These are phyloP conservation scores for Lamprologus speciosus DNA, from an alignment of 2,113 vertebrate species.

Conservation along the genomic window DNA sequence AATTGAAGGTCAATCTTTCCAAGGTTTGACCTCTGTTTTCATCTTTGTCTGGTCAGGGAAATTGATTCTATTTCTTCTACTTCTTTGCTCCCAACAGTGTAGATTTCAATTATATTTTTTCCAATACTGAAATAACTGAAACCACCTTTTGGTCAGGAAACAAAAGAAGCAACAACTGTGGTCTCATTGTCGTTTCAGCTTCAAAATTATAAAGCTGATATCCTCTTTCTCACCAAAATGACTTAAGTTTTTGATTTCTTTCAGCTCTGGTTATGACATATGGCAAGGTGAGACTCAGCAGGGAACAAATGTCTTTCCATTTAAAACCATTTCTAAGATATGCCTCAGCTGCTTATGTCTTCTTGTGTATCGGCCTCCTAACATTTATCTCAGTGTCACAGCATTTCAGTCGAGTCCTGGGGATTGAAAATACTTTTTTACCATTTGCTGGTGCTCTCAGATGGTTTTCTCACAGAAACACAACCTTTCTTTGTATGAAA, in stretches of 20 bases:
- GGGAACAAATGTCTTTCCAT: slow-evolving; percentile 28
- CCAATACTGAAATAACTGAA: background rate
- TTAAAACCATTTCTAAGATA: slow-evolving; percentile 28
- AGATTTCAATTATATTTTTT: background rate
- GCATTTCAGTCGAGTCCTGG: slow-evolving; percentile 25
- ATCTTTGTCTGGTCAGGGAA: background rate
- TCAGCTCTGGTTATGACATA: background rate
- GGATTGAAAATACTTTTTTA: slow-evolving; percentile 33
- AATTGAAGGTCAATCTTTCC: background rate
- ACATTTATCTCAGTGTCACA: slow-evolving; percentile 36
- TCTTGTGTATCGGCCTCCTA: background rate
- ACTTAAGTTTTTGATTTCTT: slow-evolving; percentile 11
- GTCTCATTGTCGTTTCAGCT: background rate
- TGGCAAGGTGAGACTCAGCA: background rate
- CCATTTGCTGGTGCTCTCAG: slow-evolving; percentile 8
- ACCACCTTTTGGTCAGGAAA: background rate
- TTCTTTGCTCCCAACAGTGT: background rate
- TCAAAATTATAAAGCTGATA: background rate
- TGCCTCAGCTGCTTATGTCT: slow-evolving; percentile 4
- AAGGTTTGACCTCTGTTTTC: background rate
- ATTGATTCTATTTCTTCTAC: background rate
- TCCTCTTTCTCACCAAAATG: background rate
- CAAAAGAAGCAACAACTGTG: background rate
- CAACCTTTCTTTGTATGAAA: background rate
- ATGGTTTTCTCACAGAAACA: background rate